A percentile compares a stretch with the other conserved stretches of the same genome.
These are phyloP conservation scores for Tetramorium alpestre DNA, from an alignment of 1,140 invertebrate genomes.

Conservation along the genomic window DNA sequence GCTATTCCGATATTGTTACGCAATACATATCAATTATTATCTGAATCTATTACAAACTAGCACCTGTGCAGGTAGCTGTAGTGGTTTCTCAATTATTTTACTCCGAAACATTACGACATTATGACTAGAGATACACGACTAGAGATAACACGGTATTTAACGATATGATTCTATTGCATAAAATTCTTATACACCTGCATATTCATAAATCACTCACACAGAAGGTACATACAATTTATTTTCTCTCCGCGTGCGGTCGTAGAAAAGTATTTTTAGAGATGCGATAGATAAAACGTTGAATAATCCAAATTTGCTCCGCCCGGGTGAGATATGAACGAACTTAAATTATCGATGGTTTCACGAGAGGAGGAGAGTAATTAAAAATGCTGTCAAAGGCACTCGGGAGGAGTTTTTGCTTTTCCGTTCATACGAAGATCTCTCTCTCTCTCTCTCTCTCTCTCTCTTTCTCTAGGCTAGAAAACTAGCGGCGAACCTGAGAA, in stretches of 20 bases:
- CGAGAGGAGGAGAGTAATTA: slow-evolving; percentile 55
- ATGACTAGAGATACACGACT: neutral
- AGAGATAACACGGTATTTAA: slow-evolving; percentile 21
- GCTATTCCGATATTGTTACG: slow-evolving; percentile 31
- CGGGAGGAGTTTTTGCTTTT: slow-evolving; percentile 53
- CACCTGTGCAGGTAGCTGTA: slow-evolving; percentile 23
- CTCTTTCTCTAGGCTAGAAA: slow-evolving; percentile 64
- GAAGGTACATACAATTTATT: neutral
- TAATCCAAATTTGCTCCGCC: slow-evolving; percentile 16
- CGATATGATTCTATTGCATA: slow-evolving; percentile 24
- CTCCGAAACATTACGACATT: neutral
- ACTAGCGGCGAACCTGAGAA: slow-evolving; percentile 53
- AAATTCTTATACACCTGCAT: slow-evolving; percentile 20
- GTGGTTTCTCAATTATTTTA: slow-evolving; percentile 18
- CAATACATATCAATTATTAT: slow-evolving; percentile 58
- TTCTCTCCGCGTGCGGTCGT: neutral
- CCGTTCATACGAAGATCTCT: slow-evolving; percentile 15
- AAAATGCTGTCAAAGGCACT: slow-evolving; percentile 49
- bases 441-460: neutral
- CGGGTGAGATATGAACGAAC: neutral
- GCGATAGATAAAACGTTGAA: slow-evolving; percentile 7
- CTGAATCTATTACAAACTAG: slow-evolving; percentile 33
- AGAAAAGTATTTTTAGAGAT: neutral
- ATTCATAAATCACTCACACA: slow-evolving; percentile 3
- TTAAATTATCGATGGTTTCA: slow-evolving; percentile 62